Conservation (phyloP, 2,888 invertebrate genomes). For the Agrochola litura region DNA sequence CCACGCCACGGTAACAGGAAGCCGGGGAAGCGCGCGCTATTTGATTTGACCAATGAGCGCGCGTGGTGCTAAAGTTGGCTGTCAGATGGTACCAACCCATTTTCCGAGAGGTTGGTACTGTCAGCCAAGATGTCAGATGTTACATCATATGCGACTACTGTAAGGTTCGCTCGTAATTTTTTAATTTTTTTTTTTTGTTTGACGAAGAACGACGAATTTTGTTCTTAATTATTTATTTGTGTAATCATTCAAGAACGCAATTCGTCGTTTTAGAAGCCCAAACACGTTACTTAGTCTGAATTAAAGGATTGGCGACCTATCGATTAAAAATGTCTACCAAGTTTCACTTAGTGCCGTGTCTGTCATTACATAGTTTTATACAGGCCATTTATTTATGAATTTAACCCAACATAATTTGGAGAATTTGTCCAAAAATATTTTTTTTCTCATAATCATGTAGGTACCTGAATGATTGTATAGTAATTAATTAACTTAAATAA, state of each 20-base stretch:
- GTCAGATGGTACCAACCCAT: no score
- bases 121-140: no score
- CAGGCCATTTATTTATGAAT: slow-evolving; percentile 1
- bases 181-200: not conserved
- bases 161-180: not conserved
- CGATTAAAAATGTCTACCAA: slow-evolving; percentile 33
- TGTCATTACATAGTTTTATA: slow-evolving; percentile 15
- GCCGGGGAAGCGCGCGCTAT: no score
- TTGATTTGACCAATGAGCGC: no score
- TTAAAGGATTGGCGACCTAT: slow-evolving; percentile 24
- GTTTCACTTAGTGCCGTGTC: slow-evolving; percentile 16
- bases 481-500: not conserved
- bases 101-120: no score
- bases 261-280: slow-evolving; percentile 11
- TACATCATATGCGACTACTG: no score
- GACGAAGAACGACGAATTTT: not conserved
- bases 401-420: not conserved
- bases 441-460: not conserved
- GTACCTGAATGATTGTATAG: not conserved
- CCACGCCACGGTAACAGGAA: no score
- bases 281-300: slow-evolving; percentile 29
- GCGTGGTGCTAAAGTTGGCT: no score
- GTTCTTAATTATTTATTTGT: no score
- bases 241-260: not conserved
- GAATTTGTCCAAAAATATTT: not conserved